These are phyloP conservation scores for Chamaea fasciata DNA, from an alignment of 2,113 vertebrate genomes.

Conservation along the genomic window DNA sequence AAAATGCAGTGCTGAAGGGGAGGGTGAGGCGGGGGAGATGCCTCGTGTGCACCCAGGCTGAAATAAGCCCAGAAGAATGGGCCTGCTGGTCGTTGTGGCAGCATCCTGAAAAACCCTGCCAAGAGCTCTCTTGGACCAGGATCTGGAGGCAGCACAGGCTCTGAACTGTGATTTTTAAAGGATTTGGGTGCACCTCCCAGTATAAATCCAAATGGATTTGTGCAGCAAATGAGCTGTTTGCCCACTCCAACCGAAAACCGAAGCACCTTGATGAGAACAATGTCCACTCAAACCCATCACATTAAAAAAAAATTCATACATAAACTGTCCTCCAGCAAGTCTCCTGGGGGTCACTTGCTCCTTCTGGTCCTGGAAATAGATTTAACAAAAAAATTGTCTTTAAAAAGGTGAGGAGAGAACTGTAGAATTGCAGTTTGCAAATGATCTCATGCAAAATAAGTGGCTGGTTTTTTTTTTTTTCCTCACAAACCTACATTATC, in stretches of 20 bases:
- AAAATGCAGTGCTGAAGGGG: accelerated
- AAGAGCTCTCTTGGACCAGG: not conserved
- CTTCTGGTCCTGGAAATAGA: constrained; percentile 66
- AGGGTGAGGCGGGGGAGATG: not conserved
- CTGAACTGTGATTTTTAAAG: not conserved
- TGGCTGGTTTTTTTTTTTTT: not conserved
- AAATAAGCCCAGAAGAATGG: not conserved
- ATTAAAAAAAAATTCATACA: constrained; percentile 63
- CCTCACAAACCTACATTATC: constrained; percentile 40
- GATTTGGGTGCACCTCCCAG: not conserved
- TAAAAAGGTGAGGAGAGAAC: not conserved
- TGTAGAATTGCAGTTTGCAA: not conserved
- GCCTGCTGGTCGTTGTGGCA: not conserved
- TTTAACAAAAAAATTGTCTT: not conserved
- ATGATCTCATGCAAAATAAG: not conserved
- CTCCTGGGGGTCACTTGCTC: constrained; percentile 77
- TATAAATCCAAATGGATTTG: not conserved
- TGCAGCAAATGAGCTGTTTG: not conserved
- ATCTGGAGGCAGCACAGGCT: not conserved
- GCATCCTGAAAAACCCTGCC: not conserved
- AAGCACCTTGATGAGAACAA: not conserved
- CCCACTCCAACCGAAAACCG: not conserved
- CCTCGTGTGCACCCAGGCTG: not conserved
- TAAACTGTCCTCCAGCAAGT: constrained; percentile 71
- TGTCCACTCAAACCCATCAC: not conserved